Base-by-base conservation (phyloP, 1,140 invertebrate species). In the Helicoverpa zea region DNA sequence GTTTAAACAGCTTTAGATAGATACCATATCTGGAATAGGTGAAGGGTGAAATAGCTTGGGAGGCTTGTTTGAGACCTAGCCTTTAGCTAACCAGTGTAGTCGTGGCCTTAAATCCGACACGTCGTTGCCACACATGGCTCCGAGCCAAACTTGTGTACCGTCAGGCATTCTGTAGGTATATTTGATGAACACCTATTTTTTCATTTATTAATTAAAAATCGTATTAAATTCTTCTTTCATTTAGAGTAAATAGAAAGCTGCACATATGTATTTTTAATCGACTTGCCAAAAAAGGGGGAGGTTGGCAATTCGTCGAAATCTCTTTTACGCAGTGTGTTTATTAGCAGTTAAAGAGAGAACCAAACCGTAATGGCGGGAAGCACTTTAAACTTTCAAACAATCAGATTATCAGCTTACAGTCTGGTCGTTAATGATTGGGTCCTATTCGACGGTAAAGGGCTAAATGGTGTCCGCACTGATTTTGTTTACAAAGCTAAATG, bases 381-480 rank as follows among this genome's bases (percentile, higher is more conserved):
- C 76, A 75, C 80, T 66, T 77, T 68, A 70, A 82, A 86, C 51
- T 82, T 86, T 61, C 59, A 63, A 83, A 70, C 75, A 85, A 85
- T 85, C 73, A 61, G 82, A 86, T 82, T 83, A 86, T 81, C 66
- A 56, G 80, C 72, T 81, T 83, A 79, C 51, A 10, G 47, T 70
- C 81, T 82, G 80, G 78, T 79, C 73, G 76, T 76, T 82, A 84
- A 86, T 81, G 82, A 84, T 84, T 84, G 82, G 66, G 18, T 70
- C 16, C 66, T 12, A 70, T 52, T 54, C 66, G 47, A 70, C 49
- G 49, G 12, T 52, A 29, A 72, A 72, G 54, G 68, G 49, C 7
- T n/a, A 14, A 72, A 72, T 12, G 47, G 43, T 64, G 3, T 64
- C 14, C 11, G 18, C n/a, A 11, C 12, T 49, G 43, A 66, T 23